A percentile compares a stretch with the other conserved stretches of the same genome.
These are phyloP conservation scores for Grus americana DNA, from an alignment of 2,113 vertebrate genomes.

Conservation along the genomic window DNA sequence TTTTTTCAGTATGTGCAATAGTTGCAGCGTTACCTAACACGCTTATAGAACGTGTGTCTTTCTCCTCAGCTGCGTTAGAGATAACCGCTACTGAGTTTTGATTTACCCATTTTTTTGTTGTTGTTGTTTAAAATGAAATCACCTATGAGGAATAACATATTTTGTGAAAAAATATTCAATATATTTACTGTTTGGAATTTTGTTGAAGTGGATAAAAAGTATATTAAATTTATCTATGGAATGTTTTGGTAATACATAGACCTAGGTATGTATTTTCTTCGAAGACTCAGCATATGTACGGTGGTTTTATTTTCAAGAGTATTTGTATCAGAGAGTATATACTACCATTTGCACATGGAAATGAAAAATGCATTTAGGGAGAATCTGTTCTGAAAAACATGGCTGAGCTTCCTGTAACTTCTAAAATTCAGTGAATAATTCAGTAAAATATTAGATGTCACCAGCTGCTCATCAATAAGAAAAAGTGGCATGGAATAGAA, in stretches of 20 bases:
- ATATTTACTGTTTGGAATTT: neutral
- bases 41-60: fast-evolving
- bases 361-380: neutral
- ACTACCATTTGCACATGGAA: neutral
- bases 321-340: neutral
- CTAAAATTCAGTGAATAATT: neutral
- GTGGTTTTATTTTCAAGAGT: neutral
- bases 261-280: neutral
- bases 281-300: neutral
- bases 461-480: neutral
- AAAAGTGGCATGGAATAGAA: neutral
- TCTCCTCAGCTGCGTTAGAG: neutral
- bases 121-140: neutral
- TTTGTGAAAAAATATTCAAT: neutral
- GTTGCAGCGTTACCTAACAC: neutral
- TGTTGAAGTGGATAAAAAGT: neutral
- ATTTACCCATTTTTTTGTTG: neutral
- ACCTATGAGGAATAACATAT: neutral
- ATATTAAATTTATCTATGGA: neutral
- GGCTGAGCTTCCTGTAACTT: neutral
- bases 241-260: neutral
- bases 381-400: neutral
- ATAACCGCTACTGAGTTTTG: neutral
- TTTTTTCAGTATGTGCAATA: neutral
- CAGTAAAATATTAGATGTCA: neutral